phyloP scores from a whole-genome alignment of 1,140 invertebrate species.

The Coptotermes formosanus region DNA sequence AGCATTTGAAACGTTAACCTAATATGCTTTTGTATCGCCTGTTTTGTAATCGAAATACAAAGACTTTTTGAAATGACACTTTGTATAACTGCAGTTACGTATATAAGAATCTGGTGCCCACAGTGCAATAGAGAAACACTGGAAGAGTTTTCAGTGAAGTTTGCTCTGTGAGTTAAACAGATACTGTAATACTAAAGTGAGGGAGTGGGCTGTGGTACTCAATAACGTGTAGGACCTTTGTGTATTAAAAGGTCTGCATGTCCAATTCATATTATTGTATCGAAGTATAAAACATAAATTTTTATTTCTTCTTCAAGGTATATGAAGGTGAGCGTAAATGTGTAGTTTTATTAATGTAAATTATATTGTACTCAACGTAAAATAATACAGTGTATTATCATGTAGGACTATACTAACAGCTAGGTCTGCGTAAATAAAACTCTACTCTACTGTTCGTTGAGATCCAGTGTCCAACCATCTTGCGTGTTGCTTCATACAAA shows the following conservation, averaged over 20 bases:
- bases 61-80: neutral
- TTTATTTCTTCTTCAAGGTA: too few species aligned
- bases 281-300: neutral
- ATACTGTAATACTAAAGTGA: neutral
- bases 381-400: too few species aligned
- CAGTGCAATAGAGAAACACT: neutral
- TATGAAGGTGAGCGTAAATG: too few species aligned
- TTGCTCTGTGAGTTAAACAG: neutral
- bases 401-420: too few species aligned
- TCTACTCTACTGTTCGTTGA: too few species aligned
- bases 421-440: too few species aligned
- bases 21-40: neutral
- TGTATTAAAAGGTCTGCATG: neutral
- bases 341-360: too few species aligned
- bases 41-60: neutral
- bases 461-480: too few species aligned
- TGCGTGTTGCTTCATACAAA: too few species aligned
- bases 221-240: too few species aligned
- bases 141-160: neutral
- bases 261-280: neutral
- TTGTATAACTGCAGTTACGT: neutral
- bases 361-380: too few species aligned
- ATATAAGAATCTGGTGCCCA: neutral
- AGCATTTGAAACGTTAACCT: neutral
- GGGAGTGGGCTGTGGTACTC: neutral